These are phyloP conservation scores for Rhopalosiphum maidis DNA, from an alignment of 1,140 invertebrate species.

Conservation along the genomic window DNA sequence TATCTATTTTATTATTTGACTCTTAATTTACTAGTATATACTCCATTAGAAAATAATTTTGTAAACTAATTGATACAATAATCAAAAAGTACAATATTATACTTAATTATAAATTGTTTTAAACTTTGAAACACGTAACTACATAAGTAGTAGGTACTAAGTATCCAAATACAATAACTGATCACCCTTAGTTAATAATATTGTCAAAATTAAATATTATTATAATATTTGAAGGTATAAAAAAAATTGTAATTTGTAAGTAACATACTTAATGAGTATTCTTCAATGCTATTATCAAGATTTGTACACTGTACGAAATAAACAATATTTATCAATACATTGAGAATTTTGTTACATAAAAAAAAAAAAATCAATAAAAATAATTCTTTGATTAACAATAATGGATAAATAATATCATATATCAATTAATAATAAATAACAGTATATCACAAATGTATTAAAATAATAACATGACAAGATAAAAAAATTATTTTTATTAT, in stretches of 20 bases:
- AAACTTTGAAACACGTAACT: not conserved
- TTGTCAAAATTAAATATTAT: too few species aligned
- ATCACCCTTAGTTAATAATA: not conserved
- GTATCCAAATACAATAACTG: not conserved
- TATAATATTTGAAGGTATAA: too few species aligned
- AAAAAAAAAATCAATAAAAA: not conserved
- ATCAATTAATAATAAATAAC: conserved; percentile 5
- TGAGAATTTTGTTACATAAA: not conserved
- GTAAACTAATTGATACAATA: not conserved
- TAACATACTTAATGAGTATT: not conserved
- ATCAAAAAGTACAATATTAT: not conserved
- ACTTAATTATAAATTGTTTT: not conserved
- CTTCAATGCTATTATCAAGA: not conserved
- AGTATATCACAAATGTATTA: conserved; percentile 24
- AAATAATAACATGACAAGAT: conserved; percentile 32
- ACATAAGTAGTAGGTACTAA: not conserved
- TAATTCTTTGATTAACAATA: conserved; percentile 23
- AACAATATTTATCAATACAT: not conserved
- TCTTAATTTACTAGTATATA: not conserved
- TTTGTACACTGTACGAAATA: not conserved
- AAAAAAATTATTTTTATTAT: not conserved
- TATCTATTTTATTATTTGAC: too few species aligned
- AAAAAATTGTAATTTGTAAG: not conserved
- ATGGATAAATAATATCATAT: conserved; percentile 8
- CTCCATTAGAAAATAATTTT: not conserved